Conservation (phyloP, 1,140 invertebrate genomes). For the Aleiodes sp. region DNA sequence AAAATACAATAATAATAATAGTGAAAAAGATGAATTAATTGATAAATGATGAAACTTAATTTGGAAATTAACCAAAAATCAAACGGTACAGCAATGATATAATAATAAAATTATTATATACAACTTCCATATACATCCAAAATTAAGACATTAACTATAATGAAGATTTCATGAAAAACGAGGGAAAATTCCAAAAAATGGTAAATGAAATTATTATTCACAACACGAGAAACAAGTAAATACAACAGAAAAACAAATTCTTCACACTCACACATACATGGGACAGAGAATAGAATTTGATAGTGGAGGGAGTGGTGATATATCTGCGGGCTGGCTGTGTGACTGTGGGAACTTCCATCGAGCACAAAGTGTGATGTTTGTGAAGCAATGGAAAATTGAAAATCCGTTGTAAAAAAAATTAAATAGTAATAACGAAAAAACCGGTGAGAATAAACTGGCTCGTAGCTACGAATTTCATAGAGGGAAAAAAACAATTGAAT, state of each 20-base stretch:
- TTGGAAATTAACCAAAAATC: neutral
- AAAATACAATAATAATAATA: conserved; percentile 18
- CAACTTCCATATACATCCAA: conserved; percentile 22
- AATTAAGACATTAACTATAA: conserved; percentile 21
- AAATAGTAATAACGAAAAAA: neutral
- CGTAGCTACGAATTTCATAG: neutral
- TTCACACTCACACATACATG: conserved; percentile 13
- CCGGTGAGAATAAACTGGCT: neutral
- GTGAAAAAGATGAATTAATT: conserved; percentile 36
- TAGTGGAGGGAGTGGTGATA: conserved; percentile 7
- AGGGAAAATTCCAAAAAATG: too few relatives aligned
- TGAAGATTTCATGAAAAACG: too few relatives aligned
- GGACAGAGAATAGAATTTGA: conserved; percentile 1
- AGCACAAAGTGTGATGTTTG: neutral
- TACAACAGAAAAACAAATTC: conserved; percentile 3
- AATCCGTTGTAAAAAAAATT: neutral
- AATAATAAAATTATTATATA: conserved; percentile 27
- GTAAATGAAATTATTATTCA: conserved; percentile 12
- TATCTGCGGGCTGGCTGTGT: neutral
- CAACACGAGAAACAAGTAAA: neutral
- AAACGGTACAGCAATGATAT: neutral
- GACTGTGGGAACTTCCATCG: neutral
- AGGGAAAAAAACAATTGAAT: neutral
- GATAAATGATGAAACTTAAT: conserved; percentile 34
- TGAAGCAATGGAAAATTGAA: conserved; percentile 37